Conservation (phyloP, 2,888 invertebrate genomes). For the Leptinotarsa tumamoca region DNA sequence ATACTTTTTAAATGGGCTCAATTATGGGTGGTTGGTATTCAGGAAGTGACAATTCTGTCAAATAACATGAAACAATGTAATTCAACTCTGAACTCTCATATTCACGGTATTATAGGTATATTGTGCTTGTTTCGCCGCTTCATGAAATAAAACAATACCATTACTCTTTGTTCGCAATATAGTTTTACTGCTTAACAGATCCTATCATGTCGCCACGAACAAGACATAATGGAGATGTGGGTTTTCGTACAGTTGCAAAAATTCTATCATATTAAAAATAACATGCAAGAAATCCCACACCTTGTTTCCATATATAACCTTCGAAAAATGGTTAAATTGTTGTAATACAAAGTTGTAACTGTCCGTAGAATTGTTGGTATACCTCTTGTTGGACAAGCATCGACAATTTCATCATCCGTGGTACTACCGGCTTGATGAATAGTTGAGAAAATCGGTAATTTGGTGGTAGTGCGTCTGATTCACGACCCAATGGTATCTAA, state of each 20-base stretch:
- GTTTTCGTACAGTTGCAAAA: conserved; percentile 25
- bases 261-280: conserved; percentile 4
- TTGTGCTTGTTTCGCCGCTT: neutral
- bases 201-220: conserved; percentile 25
- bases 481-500: too few species aligned
- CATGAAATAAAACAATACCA: conserved; percentile 7
- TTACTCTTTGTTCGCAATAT: conserved; percentile 11
- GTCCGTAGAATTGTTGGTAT: neutral
- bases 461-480: too few species aligned
- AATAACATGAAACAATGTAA: too few species aligned
- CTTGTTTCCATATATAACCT: neutral
- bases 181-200: conserved; percentile 20
- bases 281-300: conserved; percentile 24
- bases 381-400: conserved; percentile 1
- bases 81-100: neutral
- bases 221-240: conserved; percentile 30
- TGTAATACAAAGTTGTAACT: conserved; percentile 5
- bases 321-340: conserved; percentile 1
- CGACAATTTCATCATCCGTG: neutral
- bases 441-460: neutral
- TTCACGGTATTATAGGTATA: neutral
- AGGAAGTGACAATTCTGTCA: too few species aligned
- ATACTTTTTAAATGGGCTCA: too few species aligned
- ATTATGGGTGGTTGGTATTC: too few species aligned
- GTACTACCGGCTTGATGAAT: too few species aligned